Evolutionary conservation across 2,888 invertebrate genomes (phyloP).

Genomic region (Cheiracanthium punctorium): DNA sequence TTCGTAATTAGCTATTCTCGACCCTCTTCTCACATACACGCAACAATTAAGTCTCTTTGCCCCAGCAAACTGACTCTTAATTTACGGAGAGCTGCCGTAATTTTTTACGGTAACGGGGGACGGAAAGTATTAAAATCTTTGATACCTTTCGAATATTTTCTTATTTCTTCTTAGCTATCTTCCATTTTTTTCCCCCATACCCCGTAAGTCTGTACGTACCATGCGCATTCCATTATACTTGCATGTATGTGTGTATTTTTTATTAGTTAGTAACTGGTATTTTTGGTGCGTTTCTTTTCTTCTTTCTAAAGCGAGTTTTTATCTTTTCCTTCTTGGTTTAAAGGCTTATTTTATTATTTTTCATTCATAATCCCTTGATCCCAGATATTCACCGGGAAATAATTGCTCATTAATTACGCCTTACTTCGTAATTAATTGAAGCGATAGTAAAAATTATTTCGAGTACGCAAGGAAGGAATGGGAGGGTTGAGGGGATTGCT

Average conservation of each 20-base stretch:
- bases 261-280: slow-evolving; percentile 6
- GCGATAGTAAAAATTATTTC: slow-evolving; percentile 26
- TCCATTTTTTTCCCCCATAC: slow-evolving; percentile 30
- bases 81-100: background rate
- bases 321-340: slow-evolving; percentile 52
- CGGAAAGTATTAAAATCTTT: background rate
- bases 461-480: background rate
- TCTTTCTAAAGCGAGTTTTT: slow-evolving; percentile 15
- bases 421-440: slow-evolving; percentile 55
- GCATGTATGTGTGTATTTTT: slow-evolving; percentile 2
- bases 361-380: slow-evolving; percentile 36
- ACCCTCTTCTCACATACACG: slow-evolving; percentile 28
- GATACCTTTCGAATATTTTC: background rate
- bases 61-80: background rate
- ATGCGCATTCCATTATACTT: slow-evolving; percentile 3
- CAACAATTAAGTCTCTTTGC: slow-evolving; percentile 51
- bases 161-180: slow-evolving; percentile 18
- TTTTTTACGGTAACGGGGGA: background rate
- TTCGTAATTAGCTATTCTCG: slow-evolving; percentile 65
- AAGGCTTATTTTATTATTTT: slow-evolving; percentile 36
- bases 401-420: slow-evolving; percentile 65
- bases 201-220: background rate
- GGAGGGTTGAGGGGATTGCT: background rate
- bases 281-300: too few relatives aligned
- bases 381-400: slow-evolving; percentile 49